Percentiles rank a stretch among this genome's conserved stretches.
phyloP scores from a whole-genome alignment of 2,113 vertebrate species.

The Poecilia latipinna region DNA sequence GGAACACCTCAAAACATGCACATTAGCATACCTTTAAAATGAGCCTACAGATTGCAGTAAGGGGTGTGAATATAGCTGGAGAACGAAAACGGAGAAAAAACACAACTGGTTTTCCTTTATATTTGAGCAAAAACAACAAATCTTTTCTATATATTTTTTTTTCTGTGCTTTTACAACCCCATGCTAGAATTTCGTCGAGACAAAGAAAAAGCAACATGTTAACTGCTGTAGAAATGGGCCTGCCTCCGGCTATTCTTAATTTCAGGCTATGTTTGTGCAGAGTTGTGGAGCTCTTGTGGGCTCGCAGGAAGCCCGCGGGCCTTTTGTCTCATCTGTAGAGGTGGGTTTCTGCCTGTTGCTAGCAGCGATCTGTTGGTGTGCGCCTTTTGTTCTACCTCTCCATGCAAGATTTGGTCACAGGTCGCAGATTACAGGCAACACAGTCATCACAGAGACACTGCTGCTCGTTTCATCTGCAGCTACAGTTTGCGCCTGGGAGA shows the following conservation, averaged over 20 bases:
- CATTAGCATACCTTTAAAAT: slow-evolving; percentile 55
- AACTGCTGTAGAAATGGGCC: slow-evolving; percentile 67
- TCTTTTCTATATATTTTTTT: slow-evolving; percentile 1
- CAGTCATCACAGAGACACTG: slow-evolving; percentile 57
- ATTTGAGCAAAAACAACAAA: slow-evolving; percentile 50
- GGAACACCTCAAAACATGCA: slow-evolving; percentile 51
- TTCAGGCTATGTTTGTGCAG: slow-evolving; percentile 80
- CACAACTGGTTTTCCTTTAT: slow-evolving; percentile 51
- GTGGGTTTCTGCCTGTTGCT: slow-evolving; percentile 68
- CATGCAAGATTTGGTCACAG: slow-evolving; percentile 71
- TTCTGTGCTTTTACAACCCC: slow-evolving; percentile 45
- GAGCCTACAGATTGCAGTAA: slow-evolving; percentile 38
- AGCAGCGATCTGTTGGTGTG: slow-evolving; percentile 60
- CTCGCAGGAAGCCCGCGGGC: slow-evolving; percentile 74
- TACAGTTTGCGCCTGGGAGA: slow-evolving; percentile 22
- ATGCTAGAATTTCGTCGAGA: slow-evolving; percentile 61
- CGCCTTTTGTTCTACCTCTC: slow-evolving; percentile 67
- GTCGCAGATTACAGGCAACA: slow-evolving; percentile 67
- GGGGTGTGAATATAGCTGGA: slow-evolving; percentile 42
- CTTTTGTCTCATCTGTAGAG: slow-evolving; percentile 76
- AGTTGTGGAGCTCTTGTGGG: slow-evolving; percentile 69
- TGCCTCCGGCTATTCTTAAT: slow-evolving; percentile 78
- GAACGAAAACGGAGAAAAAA: not conserved
- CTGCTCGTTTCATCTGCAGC: slow-evolving; percentile 50
- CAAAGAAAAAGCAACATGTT: slow-evolving; percentile 72